phyloP scores from a whole-genome alignment of 2,888 invertebrate genomes.

The Cantharis flavilabris region DNA sequence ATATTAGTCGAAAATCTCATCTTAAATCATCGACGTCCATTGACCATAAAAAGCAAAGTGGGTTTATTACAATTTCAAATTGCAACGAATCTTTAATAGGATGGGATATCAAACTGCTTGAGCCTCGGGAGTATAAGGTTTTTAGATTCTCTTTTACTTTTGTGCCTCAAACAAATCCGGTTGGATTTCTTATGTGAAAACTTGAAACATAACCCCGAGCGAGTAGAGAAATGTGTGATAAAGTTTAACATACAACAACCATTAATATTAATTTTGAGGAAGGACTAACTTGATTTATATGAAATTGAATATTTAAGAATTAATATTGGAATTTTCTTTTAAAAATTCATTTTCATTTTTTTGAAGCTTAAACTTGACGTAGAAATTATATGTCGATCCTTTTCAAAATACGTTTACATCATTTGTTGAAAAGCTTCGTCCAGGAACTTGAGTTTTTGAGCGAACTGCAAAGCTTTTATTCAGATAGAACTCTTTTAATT shows the following conservation, averaged over 20 bases:
- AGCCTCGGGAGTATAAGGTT: constrained; percentile 8
- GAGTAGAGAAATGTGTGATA: background rate
- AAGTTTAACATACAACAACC: constrained; percentile 6
- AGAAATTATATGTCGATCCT: background rate
- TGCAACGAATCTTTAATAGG: constrained; percentile 7
- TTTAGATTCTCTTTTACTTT: constrained; percentile 13
- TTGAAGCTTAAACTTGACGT: too few relatives aligned
- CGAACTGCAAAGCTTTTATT: background rate
- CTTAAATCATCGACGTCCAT: constrained; percentile 5
- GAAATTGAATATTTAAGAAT: background rate
- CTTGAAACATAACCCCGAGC: constrained; percentile 11
- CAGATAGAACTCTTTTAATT: background rate
- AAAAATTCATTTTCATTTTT: background rate
- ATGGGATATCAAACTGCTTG: background rate
- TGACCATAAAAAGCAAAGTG: constrained; percentile 13
- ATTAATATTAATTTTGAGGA: constrained; percentile 3
- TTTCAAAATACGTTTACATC: background rate
- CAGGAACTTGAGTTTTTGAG: background rate
- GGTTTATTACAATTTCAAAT: constrained; percentile 20
- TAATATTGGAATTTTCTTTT: background rate
- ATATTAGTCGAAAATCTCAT: constrained; percentile 1
- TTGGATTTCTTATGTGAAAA: constrained; percentile 15
- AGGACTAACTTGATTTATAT: constrained; percentile 6
- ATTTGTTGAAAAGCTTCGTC: background rate
- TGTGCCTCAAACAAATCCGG: constrained; percentile 10